These are phyloP conservation scores for Oreochromis niloticus DNA, from an alignment of 2,113 vertebrate species.

Conservation along the genomic window DNA sequence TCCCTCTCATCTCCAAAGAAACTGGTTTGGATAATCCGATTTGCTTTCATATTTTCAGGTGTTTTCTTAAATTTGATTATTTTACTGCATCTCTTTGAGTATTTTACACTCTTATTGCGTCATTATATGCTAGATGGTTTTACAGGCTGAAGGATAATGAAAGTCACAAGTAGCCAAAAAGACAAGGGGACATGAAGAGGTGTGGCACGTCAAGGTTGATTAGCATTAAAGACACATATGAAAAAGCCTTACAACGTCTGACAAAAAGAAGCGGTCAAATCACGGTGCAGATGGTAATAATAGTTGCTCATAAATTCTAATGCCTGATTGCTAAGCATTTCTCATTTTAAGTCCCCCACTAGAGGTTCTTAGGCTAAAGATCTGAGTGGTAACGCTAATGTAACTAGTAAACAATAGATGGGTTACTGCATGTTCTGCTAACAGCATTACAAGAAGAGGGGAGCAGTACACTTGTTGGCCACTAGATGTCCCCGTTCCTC, in stretches of 20 bases:
- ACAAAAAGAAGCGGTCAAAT: background rate
- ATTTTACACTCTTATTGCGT: background rate
- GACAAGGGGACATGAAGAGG: background rate
- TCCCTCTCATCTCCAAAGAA: background rate
- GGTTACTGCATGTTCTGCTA: background rate
- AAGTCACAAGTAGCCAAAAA: background rate
- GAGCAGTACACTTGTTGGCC: background rate
- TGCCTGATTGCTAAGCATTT: background rate
- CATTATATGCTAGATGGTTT: background rate
- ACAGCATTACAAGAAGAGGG: background rate
- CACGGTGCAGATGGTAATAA: background rate
- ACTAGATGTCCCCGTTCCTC: constrained; percentile 42
- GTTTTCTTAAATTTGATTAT: background rate
- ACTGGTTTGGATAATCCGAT: background rate
- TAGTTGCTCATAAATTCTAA: background rate
- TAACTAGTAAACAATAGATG: background rate
- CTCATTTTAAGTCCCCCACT: background rate
- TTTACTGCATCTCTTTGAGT: background rate
- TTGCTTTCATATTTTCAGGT: background rate
- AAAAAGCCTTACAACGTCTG: background rate
- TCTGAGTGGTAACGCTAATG: background rate
- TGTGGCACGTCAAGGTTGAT: background rate
- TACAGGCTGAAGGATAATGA: background rate
- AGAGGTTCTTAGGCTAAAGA: background rate
- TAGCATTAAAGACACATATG: background rate